phyloP scores from a whole-genome alignment of 2,113 vertebrate species.

The Todiramphus saurophagus region DNA sequence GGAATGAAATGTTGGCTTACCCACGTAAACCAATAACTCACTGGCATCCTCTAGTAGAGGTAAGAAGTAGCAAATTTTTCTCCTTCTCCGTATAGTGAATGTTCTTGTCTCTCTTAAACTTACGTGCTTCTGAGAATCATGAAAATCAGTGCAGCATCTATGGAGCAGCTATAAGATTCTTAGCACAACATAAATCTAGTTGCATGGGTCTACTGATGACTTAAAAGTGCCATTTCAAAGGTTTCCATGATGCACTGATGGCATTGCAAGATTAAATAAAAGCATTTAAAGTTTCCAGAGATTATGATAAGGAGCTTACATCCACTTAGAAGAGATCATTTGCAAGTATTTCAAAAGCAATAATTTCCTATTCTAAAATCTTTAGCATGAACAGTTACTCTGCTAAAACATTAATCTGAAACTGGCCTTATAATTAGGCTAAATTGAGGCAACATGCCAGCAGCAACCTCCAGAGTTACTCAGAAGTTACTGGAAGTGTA shows the following conservation, averaged over 20 bases:
- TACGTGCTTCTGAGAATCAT: background rate
- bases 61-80: constrained; percentile 54
- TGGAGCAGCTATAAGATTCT: background rate
- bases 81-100: background rate
- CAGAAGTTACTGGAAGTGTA: background rate
- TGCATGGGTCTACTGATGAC: background rate
- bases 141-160: background rate
- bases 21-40: constrained; percentile 97
- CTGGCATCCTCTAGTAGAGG: constrained; percentile 95
- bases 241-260: background rate
- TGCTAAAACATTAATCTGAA: background rate
- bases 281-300: background rate
- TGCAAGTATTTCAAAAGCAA: background rate
- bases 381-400: background rate
- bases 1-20: constrained; percentile 98
- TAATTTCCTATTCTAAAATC: background rate
- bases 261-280: background rate
- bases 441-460: background rate
- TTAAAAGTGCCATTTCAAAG: background rate
- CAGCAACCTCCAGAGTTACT: background rate
- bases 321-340: background rate
- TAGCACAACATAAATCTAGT: background rate
- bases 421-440: background rate
- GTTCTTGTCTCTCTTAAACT: background rate
- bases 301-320: background rate